Conservation (phyloP, 2,888 invertebrate genomes). For the Philopedon plagiatum region DNA sequence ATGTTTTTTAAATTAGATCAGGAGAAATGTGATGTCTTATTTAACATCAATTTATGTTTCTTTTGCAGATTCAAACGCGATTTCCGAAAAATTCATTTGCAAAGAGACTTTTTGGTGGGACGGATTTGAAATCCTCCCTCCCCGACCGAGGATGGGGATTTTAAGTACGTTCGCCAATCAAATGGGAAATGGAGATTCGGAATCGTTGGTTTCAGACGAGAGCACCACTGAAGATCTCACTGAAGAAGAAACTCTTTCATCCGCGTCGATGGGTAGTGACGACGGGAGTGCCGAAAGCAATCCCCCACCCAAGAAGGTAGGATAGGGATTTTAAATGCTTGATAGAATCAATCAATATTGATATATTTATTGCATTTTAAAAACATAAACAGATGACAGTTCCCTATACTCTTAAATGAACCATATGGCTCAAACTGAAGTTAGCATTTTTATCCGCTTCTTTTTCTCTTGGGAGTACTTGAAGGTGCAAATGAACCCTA, state of each 20-base stretch:
- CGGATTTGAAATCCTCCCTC: slow-evolving; percentile 77
- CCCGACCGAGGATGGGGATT: slow-evolving; percentile 75
- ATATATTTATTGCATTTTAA: too few relatives aligned
- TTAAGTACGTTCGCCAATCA: slow-evolving; percentile 68
- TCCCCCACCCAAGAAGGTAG: slow-evolving; percentile 52
- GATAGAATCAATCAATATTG: too few relatives aligned
- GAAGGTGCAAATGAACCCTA: too few relatives aligned
- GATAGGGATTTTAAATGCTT: slow-evolving; percentile 24
- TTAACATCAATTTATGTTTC: slow-evolving; percentile 1
- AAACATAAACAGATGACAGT: too few relatives aligned
- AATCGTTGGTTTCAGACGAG: slow-evolving; percentile 51
- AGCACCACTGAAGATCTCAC: slow-evolving; percentile 55
- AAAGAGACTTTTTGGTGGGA: slow-evolving; percentile 83
- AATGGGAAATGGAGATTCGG: slow-evolving; percentile 33
- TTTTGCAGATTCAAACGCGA: slow-evolving; percentile 58
- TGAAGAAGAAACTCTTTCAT: slow-evolving; percentile 56
- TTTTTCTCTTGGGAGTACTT: too few relatives aligned
- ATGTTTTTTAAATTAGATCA: too few relatives aligned
- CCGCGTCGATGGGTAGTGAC: slow-evolving; percentile 54
- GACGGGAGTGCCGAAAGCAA: slow-evolving; percentile 63
- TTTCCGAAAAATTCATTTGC: slow-evolving; percentile 71
- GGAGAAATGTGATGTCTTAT: too few relatives aligned
- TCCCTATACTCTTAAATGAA: too few relatives aligned
- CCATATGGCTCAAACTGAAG: too few relatives aligned
- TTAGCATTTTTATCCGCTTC: too few relatives aligned